phyloP scores from a whole-genome alignment of 1,140 invertebrate genomes.

The Drosophila arawakana region DNA sequence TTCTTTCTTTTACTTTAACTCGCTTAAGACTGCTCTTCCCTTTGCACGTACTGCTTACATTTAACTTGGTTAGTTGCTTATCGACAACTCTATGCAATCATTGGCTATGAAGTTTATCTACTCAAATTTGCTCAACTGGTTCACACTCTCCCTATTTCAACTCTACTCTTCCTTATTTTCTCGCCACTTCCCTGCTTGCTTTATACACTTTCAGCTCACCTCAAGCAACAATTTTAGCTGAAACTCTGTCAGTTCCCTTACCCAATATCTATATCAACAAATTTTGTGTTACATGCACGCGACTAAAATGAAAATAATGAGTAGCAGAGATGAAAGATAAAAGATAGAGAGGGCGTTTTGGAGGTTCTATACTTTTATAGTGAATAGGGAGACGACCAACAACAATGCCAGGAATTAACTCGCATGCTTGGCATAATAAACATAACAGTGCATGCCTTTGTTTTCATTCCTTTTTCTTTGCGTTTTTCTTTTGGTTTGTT shows the following conservation, averaged over 20 bases:
- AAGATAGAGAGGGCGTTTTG: background rate
- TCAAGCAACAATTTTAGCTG: background rate
- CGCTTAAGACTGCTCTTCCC: background rate
- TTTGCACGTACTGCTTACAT: conserved; percentile 13
- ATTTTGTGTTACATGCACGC: conserved; percentile 68
- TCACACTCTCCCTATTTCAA: background rate
- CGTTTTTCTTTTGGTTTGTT: conserved; percentile 5
- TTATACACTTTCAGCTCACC: background rate
- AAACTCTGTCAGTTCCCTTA: background rate
- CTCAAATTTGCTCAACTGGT: conserved; percentile 25
- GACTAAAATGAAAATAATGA: conserved; percentile 76
- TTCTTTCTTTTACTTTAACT: background rate
- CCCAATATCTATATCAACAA: conserved; percentile 58
- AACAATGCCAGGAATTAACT: conserved; percentile 75
- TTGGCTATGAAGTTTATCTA: conserved; percentile 38
- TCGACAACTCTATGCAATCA: conserved; percentile 5
- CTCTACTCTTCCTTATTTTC: background rate
- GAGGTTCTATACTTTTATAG: conserved; percentile 22
- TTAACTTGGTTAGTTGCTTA: conserved; percentile 18
- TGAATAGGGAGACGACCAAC: conserved; percentile 20
- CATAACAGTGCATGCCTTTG: conserved; percentile 61
- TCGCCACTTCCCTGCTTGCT: background rate
- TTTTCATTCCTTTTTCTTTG: conserved; percentile 33
- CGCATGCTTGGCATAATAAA: conserved; percentile 81
- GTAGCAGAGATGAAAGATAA: conserved; percentile 8